Conservation (phyloP, 2,797 vertebrate genomes). For the Pelobates cultripes region DNA sequence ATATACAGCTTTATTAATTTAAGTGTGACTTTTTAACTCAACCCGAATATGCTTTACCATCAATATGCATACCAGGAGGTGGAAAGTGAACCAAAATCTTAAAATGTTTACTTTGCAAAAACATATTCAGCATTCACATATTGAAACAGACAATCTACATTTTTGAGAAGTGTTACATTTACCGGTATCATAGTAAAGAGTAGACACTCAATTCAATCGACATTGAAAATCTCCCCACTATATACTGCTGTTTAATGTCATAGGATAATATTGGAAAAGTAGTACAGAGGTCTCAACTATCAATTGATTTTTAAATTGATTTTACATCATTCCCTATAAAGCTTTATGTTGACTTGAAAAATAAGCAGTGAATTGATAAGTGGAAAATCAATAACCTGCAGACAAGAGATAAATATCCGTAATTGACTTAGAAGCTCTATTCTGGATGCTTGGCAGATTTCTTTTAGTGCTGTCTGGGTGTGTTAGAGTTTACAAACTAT, state of each 20-base stretch:
- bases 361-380: slow-evolving; percentile 69
- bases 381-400: slow-evolving; percentile 62
- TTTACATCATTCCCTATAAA: slow-evolving; percentile 72
- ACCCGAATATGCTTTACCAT: too few species aligned
- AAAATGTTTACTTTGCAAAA: too few species aligned
- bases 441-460: slow-evolving; percentile 34
- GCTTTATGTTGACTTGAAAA: slow-evolving; percentile 66
- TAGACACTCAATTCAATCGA: not conserved
- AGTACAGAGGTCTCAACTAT: slow-evolving; percentile 58
- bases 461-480: slow-evolving; percentile 25
- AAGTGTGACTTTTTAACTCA: too few species aligned
- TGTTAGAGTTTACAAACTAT: slow-evolving; percentile 36
- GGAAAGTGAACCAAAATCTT: too few species aligned
- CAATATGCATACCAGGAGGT: too few species aligned
- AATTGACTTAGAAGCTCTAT: slow-evolving; percentile 51
- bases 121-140: not conserved
- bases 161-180: not conserved
- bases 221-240: not conserved
- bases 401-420: slow-evolving; percentile 57
- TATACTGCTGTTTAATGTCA: slow-evolving; percentile 26
- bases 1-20: too few species aligned
- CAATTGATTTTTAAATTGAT: slow-evolving; percentile 79
- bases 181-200: not conserved
- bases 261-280: slow-evolving; percentile 42
- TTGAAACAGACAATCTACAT: not conserved